phyloP scores from a whole-genome alignment of 2,113 vertebrate genomes.

The Hippocampus guttulatus region DNA sequence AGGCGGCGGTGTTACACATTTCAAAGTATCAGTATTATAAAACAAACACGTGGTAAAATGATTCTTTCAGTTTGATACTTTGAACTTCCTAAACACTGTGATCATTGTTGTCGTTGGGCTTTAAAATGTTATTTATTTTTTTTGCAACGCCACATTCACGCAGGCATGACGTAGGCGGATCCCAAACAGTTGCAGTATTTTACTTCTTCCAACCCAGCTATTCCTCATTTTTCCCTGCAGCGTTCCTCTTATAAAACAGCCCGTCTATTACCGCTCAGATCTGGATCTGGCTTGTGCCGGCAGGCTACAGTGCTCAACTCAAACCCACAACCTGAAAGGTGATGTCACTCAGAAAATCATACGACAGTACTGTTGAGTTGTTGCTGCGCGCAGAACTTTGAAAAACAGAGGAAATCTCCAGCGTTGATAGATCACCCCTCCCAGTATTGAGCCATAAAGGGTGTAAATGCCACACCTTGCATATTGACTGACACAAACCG shows the following conservation, averaged over 20 bases:
- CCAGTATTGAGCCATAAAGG: no score
- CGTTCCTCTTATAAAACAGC: conserved; percentile 39
- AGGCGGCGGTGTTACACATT: neutral
- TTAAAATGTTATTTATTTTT: neutral
- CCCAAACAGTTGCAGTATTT: neutral
- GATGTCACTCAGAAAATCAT: no score
- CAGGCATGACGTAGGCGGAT: neutral
- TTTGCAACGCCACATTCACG: neutral
- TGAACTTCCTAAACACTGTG: neutral
- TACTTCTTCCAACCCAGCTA: neutral
- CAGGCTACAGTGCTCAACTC: conserved; percentile 20
- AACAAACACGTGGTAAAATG: neutral
- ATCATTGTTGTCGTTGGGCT: neutral
- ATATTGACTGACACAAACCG: no score
- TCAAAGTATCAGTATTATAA: conserved; percentile 1
- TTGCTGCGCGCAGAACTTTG: no score
- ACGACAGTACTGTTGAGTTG: no score
- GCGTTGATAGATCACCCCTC: no score
- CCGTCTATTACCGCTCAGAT: conserved; percentile 35
- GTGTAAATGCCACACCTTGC: no score
- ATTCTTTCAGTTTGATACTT: neutral
- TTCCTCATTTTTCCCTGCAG: conserved; percentile 1
- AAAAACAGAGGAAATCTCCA: no score
- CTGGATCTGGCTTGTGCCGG: conserved; percentile 33
- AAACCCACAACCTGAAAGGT: no score